Base-by-base conservation (phyloP, 2,113 vertebrate genomes). In the Jaculus jaculus region DNA sequence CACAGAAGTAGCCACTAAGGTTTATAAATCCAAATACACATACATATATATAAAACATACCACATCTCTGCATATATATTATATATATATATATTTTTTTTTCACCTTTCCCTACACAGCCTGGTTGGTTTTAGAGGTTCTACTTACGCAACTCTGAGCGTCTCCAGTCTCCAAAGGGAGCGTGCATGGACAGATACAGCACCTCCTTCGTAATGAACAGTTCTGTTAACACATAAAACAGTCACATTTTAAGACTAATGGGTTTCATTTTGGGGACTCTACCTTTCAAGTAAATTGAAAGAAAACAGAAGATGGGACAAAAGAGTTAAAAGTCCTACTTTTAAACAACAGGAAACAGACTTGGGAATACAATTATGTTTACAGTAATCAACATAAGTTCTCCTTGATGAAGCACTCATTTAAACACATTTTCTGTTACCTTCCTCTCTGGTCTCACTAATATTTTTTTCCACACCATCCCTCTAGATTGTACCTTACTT, bases 151-250 rank as follows among this genome's bases (percentile, higher is more conserved):
- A 99, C 99, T 94, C 99, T 97, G n/a, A 99, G 98, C 0, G 99
- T 99, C 98, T 99, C 99, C 30, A 99, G 97, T 92, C 99, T 98
- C 99, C 99, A 99, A 78, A 99, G 98, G 74, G 99, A 99, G 90
- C 99, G 98, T 32, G 99, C 99, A 0, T 99, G 99, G 96, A 98
- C 99, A 26, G 99, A 99, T 78, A 99, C 99, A 5, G 99, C 98
- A 72, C 99, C 99, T 0, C 99, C 99, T 97, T 99, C 99, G 4
- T 99, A 99, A 97, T 99, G 99, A 92, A 99, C 99, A 23, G 98
- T 98, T 97, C 99, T 99, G 98, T 72, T 4, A 97, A 97, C 47
- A 58, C 51, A 20, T 32, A 89, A 84, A 17, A 63, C 65, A 89
- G 16, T 63, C 51, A 87, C 4, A 58, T 24, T 89, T 39, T 87